A percentile compares a stretch with the other conserved stretches of the same genome.
These are phyloP conservation scores for Drosophila atroscutellata DNA, from an alignment of 2,888 invertebrate genomes.

Conservation along the genomic window DNA sequence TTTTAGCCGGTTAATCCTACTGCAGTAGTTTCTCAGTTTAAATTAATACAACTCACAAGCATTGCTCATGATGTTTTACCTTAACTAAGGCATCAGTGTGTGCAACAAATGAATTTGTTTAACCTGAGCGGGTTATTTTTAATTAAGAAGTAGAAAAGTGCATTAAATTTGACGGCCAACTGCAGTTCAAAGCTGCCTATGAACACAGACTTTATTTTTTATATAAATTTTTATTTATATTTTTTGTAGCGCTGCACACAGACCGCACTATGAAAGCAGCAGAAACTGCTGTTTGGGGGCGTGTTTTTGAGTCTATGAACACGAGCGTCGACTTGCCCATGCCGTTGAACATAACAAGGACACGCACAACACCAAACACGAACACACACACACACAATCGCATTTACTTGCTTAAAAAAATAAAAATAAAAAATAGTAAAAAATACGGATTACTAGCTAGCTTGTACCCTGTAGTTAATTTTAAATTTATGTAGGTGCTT, in stretches of 20 bases:
- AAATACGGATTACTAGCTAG: background rate
- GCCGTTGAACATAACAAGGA: slow-evolving; percentile 46
- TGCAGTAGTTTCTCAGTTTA: background rate
- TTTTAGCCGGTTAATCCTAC: background rate
- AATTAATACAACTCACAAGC: background rate
- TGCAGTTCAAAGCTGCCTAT: slow-evolving; percentile 56
- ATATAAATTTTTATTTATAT: background rate
- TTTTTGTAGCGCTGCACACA: slow-evolving; percentile 26
- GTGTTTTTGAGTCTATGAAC: slow-evolving; percentile 12
- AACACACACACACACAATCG: slow-evolving; percentile 2
- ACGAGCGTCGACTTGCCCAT: slow-evolving; percentile 32
- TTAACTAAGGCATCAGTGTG: background rate
- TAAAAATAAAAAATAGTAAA: background rate
- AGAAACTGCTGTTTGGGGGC: slow-evolving; percentile 19
- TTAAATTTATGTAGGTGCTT: background rate
- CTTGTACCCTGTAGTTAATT: slow-evolving; percentile 1
- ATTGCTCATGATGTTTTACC: slow-evolving; percentile 9
- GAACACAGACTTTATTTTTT: slow-evolving; percentile 20
- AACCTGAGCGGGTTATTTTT: slow-evolving; percentile 42
- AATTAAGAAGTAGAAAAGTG: slow-evolving; percentile 42
- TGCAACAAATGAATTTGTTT: slow-evolving; percentile 29
- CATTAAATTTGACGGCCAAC: slow-evolving; percentile 51
- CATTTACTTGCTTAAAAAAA: slow-evolving; percentile 13
- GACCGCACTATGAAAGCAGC: slow-evolving; percentile 30
- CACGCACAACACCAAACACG: slow-evolving; percentile 22